Percentiles rank a stretch among this genome's conserved stretches.
These are phyloP conservation scores for Pocillopora grandis DNA, from an alignment of 92 coral and sea anemone species.

Conservation along the genomic window DNA sequence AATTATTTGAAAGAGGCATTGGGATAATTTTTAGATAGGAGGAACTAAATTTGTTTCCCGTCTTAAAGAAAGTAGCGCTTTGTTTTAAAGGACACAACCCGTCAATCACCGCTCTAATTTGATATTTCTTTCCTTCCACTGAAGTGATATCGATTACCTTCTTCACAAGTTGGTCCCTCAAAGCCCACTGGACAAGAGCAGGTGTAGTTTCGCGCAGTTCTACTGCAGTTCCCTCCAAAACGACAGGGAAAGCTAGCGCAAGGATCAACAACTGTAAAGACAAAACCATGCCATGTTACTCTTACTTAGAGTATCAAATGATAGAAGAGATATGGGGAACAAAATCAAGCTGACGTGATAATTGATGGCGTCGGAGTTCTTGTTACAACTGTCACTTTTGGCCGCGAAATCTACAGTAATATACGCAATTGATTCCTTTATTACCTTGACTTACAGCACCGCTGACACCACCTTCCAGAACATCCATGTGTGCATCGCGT, in stretches of 20 bases:
- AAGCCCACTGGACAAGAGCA: conserved; percentile 35
- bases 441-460: conserved; percentile 27
- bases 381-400: no score
- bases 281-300: background rate
- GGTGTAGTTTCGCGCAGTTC: conserved; percentile 11
- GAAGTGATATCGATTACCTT: conserved; percentile 15
- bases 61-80: no score
- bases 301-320: background rate
- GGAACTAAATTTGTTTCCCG: no score
- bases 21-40: no score
- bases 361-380: no score
- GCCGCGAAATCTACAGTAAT: no score
- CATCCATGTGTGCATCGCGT: conserved; percentile 24
- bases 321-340: background rate
- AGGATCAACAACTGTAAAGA: conserved; percentile 33
- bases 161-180: conserved; percentile 32
- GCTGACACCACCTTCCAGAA: background rate
- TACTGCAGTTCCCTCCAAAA: conserved; percentile 40
- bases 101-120: no score
- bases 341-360: background rate
- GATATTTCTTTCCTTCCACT: no score
- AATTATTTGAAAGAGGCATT: no score
- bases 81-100: no score
- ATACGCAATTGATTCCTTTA: background rate
- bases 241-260: conserved; percentile 35